These are phyloP conservation scores for Drosophila antonietae DNA, from an alignment of 2,888 invertebrate genomes.

Conservation along the genomic window DNA sequence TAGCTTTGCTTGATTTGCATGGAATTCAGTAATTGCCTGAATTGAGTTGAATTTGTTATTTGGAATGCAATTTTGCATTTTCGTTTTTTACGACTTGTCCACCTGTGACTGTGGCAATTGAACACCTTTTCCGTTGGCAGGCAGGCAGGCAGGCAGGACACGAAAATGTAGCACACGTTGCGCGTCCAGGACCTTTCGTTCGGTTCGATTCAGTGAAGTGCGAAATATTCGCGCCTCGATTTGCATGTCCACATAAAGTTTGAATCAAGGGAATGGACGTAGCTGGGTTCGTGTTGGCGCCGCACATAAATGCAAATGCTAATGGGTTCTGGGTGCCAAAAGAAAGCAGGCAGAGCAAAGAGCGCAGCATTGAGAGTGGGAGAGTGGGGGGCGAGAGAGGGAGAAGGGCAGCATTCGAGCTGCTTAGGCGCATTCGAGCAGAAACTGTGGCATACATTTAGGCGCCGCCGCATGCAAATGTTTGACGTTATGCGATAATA, in stretches of 20 bases:
- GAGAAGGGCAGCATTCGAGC: background rate
- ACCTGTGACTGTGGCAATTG: slow-evolving; percentile 39
- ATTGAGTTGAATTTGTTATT: background rate
- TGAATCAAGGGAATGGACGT: background rate
- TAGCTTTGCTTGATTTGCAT: background rate
- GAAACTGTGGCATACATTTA: slow-evolving; percentile 76
- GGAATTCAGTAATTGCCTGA: background rate
- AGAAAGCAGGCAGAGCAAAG: background rate
- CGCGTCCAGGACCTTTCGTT: slow-evolving; percentile 24
- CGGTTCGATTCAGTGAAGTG: slow-evolving; percentile 66
- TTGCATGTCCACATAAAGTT: slow-evolving; percentile 65
- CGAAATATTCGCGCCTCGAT: slow-evolving; percentile 76
- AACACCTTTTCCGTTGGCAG: slow-evolving; percentile 30
- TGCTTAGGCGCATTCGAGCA: slow-evolving; percentile 40
- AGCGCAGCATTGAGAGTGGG: background rate
- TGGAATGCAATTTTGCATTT: slow-evolving; percentile 3
- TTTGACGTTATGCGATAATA: slow-evolving; percentile 72
- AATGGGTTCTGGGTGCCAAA: slow-evolving; percentile 40
- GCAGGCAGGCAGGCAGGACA: slow-evolving; percentile 16
- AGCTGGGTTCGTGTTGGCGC: slow-evolving; percentile 48
- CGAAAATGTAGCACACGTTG: slow-evolving; percentile 29
- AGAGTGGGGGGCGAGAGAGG: no score
- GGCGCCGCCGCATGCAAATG: slow-evolving; percentile 77
- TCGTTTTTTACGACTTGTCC: slow-evolving; percentile 24
- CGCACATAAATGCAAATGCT: slow-evolving; percentile 77